These are phyloP conservation scores for Phyllotreta cruciferae DNA, from an alignment of 2,888 invertebrate genomes.

Conservation along the genomic window DNA sequence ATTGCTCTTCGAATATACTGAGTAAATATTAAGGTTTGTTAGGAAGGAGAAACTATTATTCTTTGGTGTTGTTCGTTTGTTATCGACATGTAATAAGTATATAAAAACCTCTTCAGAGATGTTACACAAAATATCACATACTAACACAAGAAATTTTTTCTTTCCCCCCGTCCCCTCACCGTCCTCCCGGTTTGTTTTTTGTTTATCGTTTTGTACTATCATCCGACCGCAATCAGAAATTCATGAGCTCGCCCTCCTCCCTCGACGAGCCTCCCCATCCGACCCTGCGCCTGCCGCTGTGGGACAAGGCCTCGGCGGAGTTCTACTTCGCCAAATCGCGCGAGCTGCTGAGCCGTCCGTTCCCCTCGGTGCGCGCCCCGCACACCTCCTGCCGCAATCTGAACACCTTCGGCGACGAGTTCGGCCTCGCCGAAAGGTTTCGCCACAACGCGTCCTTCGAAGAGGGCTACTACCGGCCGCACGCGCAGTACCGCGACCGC, in stretches of 20 bases:
- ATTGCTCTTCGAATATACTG: too few species aligned
- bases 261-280: constrained; percentile 60
- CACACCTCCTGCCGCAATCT: constrained; percentile 58
- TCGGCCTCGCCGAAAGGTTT: constrained; percentile 49
- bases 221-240: constrained; percentile 42
- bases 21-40: too few species aligned
- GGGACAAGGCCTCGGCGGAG: constrained; percentile 77
- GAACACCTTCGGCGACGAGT: constrained; percentile 41
- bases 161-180: constrained; percentile 21
- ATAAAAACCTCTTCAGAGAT: not conserved
- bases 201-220: constrained; percentile 12
- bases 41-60: not conserved
- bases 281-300: constrained; percentile 67
- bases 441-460: constrained; percentile 52
- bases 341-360: constrained; percentile 70
- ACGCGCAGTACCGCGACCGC: constrained; percentile 52
- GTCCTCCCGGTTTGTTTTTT: constrained; percentile 34
- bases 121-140: constrained; percentile 31
- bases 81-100: too few species aligned
- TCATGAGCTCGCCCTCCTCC: constrained; percentile 64
- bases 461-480: constrained; percentile 47
- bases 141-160: constrained; percentile 40
- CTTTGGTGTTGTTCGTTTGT: not conserved
- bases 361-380: constrained; percentile 51
- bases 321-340: constrained; percentile 77